Conservation (phyloP, 2,113 vertebrate species). For the Mustela lutreola region DNA sequence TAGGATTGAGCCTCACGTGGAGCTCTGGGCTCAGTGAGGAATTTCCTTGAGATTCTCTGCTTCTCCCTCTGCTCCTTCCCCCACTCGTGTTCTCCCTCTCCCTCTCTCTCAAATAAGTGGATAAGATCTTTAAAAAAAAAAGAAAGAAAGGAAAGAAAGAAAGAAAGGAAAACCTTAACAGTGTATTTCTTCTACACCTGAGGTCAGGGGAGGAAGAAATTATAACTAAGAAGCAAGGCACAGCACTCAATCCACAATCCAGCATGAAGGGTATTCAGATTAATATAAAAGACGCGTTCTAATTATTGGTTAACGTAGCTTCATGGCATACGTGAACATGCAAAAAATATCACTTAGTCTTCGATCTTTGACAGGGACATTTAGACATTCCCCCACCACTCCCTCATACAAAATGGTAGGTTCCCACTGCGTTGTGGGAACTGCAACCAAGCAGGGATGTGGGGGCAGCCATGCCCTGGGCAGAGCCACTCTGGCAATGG, state of each 20-base stretch:
- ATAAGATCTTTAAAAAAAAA: neutral
- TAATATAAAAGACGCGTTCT: neutral
- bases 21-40: neutral
- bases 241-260: neutral
- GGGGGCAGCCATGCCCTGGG: too few species aligned
- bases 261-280: neutral
- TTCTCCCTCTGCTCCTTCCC: neutral
- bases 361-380: neutral
- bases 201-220: neutral
- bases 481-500: neutral
- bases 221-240: neutral
- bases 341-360: neutral
- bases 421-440: too few species aligned
- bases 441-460: neutral
- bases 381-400: fast-evolving
- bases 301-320: neutral
- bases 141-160: too few species aligned
- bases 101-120: neutral
- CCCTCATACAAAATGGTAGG: fast-evolving
- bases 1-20: neutral
- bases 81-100: neutral
- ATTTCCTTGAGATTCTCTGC: neutral
- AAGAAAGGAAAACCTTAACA: neutral
- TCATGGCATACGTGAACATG: neutral
- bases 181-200: neutral